Base-by-base conservation (phyloP, 2,888 invertebrate genomes). In the Aethes cnicana region DNA sequence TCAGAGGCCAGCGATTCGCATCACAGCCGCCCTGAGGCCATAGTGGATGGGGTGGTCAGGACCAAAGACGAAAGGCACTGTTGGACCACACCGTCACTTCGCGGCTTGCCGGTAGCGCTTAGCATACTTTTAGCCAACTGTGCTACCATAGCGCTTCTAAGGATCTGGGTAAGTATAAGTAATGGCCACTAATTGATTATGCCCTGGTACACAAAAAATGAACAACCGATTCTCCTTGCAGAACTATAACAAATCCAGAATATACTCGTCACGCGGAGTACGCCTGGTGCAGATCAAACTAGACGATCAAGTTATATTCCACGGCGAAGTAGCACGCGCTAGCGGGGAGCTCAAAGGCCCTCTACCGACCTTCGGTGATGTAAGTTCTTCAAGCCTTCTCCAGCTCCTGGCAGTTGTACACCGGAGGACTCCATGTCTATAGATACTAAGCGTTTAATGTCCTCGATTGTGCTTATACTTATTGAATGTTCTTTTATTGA, bases 241-340 rank as follows among this genome's bases (percentile, higher is more conserved):
- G 96, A 96, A 96, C 77, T 96, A 97, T 78, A 96, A 96, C 78
- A 96, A 96, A 78, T 96, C 96, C 0, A 90, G 96, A 54, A 96
- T 96, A 62, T 94, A 96, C 79, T 95, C 96, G 0, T 92, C 93
- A 50, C 91, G 96, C 53, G 96, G 96, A 36, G 94, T 93, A 4
- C 92, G 92, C 63, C 90, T 95, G 64, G 83, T 96, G 7, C 91
- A 93, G 55, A 93, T 96, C 18, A 90, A 88, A 55, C 74, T 96
- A 49, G 95, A 96, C 72, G 92, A 92, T 9, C 77, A 77, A 37
- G 74, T 91, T 20, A 93, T 96, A 69, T 96, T 96, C 79, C 91
- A 92, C 63, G 96, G 96, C 0, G 96, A 96, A 82, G 95, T 96
- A 47, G 94, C 94, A 0, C 90, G 94, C 63, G 94, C 96, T 4